Conservation (phyloP, 2,113 vertebrate species). For the Buteo buteo region DNA sequence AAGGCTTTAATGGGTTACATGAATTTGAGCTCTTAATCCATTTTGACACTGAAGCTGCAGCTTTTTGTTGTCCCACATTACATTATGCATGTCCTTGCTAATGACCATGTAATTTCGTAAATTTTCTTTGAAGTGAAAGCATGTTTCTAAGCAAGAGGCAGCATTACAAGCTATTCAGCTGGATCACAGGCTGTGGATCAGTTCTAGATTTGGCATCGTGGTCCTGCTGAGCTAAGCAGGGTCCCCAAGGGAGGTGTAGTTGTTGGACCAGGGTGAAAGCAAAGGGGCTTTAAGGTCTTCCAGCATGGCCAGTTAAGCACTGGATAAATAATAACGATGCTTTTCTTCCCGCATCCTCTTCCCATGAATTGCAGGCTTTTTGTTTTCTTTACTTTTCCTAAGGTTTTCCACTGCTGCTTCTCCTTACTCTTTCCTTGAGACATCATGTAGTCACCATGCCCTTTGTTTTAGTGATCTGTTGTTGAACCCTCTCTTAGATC, state of each 20-base stretch:
- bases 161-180: neutral
- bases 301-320: neutral
- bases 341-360: neutral
- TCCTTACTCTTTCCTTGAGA: neutral
- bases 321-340: neutral
- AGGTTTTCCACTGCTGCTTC: neutral
- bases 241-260: neutral
- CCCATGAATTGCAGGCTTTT: neutral
- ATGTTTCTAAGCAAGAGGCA: neutral
- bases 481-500: neutral
- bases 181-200: neutral
- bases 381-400: neutral
- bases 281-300: neutral
- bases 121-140: conserved; percentile 16
- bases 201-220: neutral
- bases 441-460: fast-evolving
- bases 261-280: neutral
- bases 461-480: neutral
- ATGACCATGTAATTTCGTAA: neutral
- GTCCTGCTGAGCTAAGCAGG: neutral
- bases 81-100: neutral
- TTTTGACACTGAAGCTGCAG: neutral
- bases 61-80: neutral
- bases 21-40: conserved; percentile 10
- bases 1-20: neutral